Percentiles rank a stretch among this genome's conserved stretches.
phyloP scores from a whole-genome alignment of 1,140 invertebrate genomes.

The Drosophila pectinifera region DNA sequence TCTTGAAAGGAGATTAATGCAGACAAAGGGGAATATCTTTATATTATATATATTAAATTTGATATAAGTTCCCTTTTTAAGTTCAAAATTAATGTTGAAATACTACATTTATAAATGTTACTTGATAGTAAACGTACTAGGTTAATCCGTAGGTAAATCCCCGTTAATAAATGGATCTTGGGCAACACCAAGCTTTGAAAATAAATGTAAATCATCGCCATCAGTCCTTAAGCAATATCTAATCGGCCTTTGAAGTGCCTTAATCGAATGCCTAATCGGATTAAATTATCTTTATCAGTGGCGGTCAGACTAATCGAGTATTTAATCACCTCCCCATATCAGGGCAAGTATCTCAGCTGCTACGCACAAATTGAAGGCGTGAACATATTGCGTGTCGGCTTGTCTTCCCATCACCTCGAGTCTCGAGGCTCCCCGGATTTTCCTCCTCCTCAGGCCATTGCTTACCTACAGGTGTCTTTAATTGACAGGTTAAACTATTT shows the following conservation, averaged over 20 bases:
- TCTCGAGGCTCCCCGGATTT: background rate
- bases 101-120: too few relatives aligned
- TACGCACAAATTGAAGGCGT: conserved; percentile 41
- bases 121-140: too few relatives aligned
- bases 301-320: conserved; percentile 2
- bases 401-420: conserved; percentile 15
- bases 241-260: background rate
- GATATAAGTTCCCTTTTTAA: too few relatives aligned
- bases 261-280: conserved; percentile 4
- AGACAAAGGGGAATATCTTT: background rate
- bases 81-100: too few relatives aligned
- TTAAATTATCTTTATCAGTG: conserved; percentile 5
- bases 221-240: background rate
- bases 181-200: background rate
- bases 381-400: conserved; percentile 40
- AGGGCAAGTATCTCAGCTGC: conserved; percentile 14
- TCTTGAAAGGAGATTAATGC: background rate
- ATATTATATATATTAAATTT: too few relatives aligned
- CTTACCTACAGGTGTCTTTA: conserved; percentile 71
- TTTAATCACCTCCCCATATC: conserved; percentile 2
- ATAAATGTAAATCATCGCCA: background rate
- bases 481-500: conserved; percentile 79
- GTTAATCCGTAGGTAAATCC: too few relatives aligned
- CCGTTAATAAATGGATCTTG: background rate
- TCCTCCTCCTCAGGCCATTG: background rate